Evolutionary conservation across 2,113 vertebrate species (phyloP), one percentile per base, ranked within the genome.

Genomic region (Indicator indicator): DNA sequence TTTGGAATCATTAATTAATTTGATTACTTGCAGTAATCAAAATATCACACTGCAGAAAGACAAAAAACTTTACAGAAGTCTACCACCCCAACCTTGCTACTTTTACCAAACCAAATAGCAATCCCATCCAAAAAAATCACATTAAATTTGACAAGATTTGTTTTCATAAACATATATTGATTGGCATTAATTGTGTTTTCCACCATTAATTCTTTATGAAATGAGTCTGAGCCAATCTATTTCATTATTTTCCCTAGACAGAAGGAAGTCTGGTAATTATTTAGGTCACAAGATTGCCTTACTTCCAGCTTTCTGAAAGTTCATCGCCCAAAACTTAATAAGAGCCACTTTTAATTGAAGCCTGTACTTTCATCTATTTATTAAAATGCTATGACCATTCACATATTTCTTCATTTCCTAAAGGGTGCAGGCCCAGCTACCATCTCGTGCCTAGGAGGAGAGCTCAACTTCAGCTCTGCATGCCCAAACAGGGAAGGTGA

Each of bases 121-220:
- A 46, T 58, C 48, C 65, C 55, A 56, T 65, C 7, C 82, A 92
- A 88, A 78, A 95, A 92, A 81, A 69, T 16, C 65, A 75, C 73
- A 84, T 62, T 78, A 75, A 40, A 55, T 90, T 82, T 94, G 89
- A 85, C 89, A 89, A 89, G 77, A 42, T 93, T 90, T 92, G 74
- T 87, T 95, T 96, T 84, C 73, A 73, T 81, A 95, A 92, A 76
- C 55, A 65, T 72, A 55, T 93, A 95, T 80, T 76, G 90, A 96
- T 85, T 82, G 63, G 55, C 83, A 85, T 94, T 95, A 94, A 92
- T 95, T 96, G 89, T 68, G 24, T 89, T 94, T 96, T 92, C 77
- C 50, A 92, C 77, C 70, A 94, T 93, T 89, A 95, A 94, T 95
- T 93, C 94, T 93, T 94, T 88, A 94, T 94, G 64, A 95, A 95